These are phyloP conservation scores for Hyaena hyaena DNA, from an alignment of 2,113 vertebrate genomes.

Conservation along the genomic window DNA sequence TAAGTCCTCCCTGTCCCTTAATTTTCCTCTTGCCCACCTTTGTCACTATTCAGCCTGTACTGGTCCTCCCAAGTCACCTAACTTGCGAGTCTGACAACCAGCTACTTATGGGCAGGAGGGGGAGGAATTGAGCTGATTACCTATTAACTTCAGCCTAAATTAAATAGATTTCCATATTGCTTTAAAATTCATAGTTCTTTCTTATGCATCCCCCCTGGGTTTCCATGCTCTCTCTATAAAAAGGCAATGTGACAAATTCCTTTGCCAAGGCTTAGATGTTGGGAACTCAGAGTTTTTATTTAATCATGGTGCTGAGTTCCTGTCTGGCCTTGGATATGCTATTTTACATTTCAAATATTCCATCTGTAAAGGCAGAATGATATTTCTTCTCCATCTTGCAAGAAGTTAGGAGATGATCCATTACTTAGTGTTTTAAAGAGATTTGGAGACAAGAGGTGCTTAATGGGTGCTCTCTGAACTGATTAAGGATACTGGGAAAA, in stretches of 20 bases:
- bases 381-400: conserved; percentile 41
- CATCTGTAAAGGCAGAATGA: conserved; percentile 69
- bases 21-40: neutral
- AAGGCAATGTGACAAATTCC: conserved; percentile 68
- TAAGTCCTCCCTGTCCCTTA: neutral
- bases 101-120: neutral
- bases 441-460: neutral
- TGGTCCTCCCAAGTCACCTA: neutral
- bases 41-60: neutral
- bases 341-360: conserved; percentile 78
- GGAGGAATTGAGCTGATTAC: conserved; percentile 54
- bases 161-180: conserved; percentile 63
- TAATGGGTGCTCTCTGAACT: neutral
- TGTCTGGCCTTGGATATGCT: conserved; percentile 70
- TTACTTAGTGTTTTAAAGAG: conserved; percentile 65
- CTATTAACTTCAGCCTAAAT: conserved; percentile 54
- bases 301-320: conserved; percentile 69
- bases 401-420: neutral
- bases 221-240: conserved; percentile 70
- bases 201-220: conserved; percentile 53
- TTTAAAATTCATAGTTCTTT: conserved; percentile 57
- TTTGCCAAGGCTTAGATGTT: conserved; percentile 68
- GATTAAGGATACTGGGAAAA: neutral
- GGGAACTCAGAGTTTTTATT: conserved; percentile 72
- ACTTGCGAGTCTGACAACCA: conserved; percentile 11